Conservation (phyloP, 2,888 invertebrate genomes). For the Andrena bucephala region DNA sequence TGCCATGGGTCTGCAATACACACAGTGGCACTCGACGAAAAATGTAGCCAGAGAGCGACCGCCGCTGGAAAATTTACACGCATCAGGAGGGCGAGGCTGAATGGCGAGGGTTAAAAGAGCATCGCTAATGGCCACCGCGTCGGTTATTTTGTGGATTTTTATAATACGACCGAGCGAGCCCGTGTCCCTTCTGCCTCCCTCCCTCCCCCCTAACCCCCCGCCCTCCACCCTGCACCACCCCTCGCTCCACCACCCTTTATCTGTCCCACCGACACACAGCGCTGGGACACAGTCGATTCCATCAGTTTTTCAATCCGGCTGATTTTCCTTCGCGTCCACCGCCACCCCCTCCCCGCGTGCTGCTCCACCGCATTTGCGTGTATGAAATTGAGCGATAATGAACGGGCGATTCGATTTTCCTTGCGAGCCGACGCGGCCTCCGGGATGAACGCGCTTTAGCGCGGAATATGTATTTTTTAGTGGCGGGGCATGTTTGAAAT, state of each 20-base stretch:
- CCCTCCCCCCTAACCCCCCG: slow-evolving; percentile 11
- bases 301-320: slow-evolving; percentile 64
- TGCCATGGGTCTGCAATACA: slow-evolving; percentile 71
- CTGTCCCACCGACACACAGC: slow-evolving; percentile 29
- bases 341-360: background rate
- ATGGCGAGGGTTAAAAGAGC: slow-evolving; percentile 84
- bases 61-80: slow-evolving; percentile 85
- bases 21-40: slow-evolving; percentile 83
- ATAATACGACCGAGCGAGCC: slow-evolving; percentile 79
- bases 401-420: slow-evolving; percentile 55
- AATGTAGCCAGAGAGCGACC: slow-evolving; percentile 83
- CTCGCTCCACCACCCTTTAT: slow-evolving; percentile 12
- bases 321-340: slow-evolving; percentile 61
- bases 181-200: slow-evolving; percentile 45
- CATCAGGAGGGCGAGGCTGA: slow-evolving; percentile 82
- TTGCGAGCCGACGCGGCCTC: slow-evolving; percentile 29
- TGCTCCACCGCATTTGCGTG: slow-evolving; percentile 44
- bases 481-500: slow-evolving; percentile 11
- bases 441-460: slow-evolving; percentile 1
- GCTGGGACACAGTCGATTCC: slow-evolving; percentile 62
- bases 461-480: background rate
- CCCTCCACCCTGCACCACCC: slow-evolving; percentile 26
- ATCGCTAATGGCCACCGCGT: slow-evolving; percentile 84
- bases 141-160: slow-evolving; percentile 85
- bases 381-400: slow-evolving; percentile 59